Base-by-base conservation (phyloP, 2,888 invertebrate species). In the Tenthredo scrophulariae region DNA sequence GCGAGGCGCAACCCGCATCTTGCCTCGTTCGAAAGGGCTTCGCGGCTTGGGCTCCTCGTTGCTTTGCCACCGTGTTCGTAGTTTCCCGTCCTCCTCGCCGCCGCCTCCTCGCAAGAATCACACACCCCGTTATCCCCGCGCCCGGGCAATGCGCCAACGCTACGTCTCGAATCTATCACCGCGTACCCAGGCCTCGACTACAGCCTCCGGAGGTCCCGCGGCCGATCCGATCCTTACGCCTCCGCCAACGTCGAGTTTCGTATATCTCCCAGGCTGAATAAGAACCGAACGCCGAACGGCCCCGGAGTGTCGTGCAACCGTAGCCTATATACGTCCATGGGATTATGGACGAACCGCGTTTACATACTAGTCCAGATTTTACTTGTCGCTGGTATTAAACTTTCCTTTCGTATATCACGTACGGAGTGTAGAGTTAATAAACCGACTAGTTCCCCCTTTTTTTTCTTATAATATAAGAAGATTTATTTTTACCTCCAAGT, bases 181-280 rank as follows among this genome's bases (percentile, higher is more conserved):
- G 50, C 79, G 58, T 80, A 80, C 62, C 75, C 62, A 62, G 75
- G 46, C 22, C 46, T 22, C 40, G 62, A 62, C 79, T 40, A 62
- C 79, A 80, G 79, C 79, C 79, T 80, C 79, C 62, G 79, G 79
- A 80, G 79, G 79, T 62, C 58, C 79, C 79, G 79, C 79, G 79
- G 79, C 79, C 79, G 79, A 80, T 80, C 40, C 79, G 79, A 80
- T 80, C 40, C 79, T 62, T 80, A 58, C 79, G 79, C 79, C 79
- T 77, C 77, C 77, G 77, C 50, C 77, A 22, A 22, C 75, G 29
- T 54, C 70, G 18, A 40, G 33, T 43, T 74, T 46, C 74, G 74
- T 54, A 33, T 77, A 77, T 54, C 50, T 26, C 15, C 9, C n/a
- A 74, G 50, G 46, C 77, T 29, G 5, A 77, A 33, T n/a, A 29